Evolutionary conservation across 1,140 invertebrate species (phyloP).

Genomic region (Euwallacea similis): DNA sequence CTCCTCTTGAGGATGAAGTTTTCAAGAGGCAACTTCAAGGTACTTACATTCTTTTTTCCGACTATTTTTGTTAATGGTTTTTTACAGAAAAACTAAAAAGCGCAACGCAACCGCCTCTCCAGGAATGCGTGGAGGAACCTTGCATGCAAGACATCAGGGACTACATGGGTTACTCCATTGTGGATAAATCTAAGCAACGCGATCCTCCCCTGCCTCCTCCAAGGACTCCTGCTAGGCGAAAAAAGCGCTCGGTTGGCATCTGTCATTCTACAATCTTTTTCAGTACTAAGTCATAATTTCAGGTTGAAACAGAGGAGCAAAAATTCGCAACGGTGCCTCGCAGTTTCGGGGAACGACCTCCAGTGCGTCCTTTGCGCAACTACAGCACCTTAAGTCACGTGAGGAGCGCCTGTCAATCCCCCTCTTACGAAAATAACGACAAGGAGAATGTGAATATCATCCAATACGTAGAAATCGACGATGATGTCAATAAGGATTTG

Average conservation of each 20-base stretch:
- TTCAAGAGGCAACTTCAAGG: not conserved
- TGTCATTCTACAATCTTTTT: not conserved
- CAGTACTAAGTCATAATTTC: not conserved
- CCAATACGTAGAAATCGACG: slow-evolving; percentile 65
- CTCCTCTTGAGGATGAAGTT: not conserved
- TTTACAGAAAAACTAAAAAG: not conserved
- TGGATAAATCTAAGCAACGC: slow-evolving; percentile 64
- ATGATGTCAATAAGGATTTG: slow-evolving; percentile 62
- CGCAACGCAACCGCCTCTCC: not conserved
- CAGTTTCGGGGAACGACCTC: slow-evolving; percentile 41
- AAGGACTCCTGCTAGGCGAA: slow-evolving; percentile 55
- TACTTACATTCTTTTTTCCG: slow-evolving; percentile 16
- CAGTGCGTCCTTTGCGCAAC: slow-evolving; percentile 61
- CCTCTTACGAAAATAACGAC: slow-evolving; percentile 48
- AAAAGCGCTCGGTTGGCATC: slow-evolving; percentile 50
- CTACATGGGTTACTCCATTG: slow-evolving; percentile 67
- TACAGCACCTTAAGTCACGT: slow-evolving; percentile 69
- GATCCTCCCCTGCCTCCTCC: slow-evolving; percentile 59
- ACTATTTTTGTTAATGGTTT: slow-evolving; percentile 11
- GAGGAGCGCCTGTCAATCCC: slow-evolving; percentile 58
- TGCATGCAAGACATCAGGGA: slow-evolving; percentile 52
- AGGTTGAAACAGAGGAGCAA: not conserved
- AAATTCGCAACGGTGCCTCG: slow-evolving; percentile 61
- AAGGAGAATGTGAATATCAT: slow-evolving; percentile 55
- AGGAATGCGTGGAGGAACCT: slow-evolving; percentile 48